Evolutionary conservation across 2,888 invertebrate species (phyloP), one percentile per base, ranked within the genome.

Genomic region (Aradus depressus): DNA sequence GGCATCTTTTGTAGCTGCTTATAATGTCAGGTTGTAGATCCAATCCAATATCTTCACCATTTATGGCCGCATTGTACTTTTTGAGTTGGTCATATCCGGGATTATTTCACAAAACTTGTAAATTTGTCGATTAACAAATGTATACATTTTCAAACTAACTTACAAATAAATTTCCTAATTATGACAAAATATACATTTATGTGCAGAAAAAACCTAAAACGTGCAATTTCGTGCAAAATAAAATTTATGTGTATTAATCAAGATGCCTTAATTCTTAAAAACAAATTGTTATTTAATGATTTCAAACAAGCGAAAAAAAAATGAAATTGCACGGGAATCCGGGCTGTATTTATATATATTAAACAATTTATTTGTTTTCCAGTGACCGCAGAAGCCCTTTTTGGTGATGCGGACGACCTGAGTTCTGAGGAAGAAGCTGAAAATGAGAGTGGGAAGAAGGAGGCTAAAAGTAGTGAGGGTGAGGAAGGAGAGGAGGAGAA

Each of bases 361-460:
- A 10, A 35, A n/a, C 16, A n/a, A 6, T n/a, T 35, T 14, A 35
- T 35, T 14, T n/a, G 19, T 38, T 2, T 43, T 55, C 37, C 45
- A 57, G 70, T 69, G 55, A 61, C 64, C 25, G 86, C 89, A 0
- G 84, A 84, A 58, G 89, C 87, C 6, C 72, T 93, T 23, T 93
- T 93, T 68, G 93, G 93, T 10, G 92, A 92, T 70, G 92, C 91
- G 14, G 84, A 90, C 55, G 92, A 92, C 66, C 92, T 92, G 39
- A 90, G 89, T 65, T 81, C 85, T 5, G 91, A 90, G 59, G 87
- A 88, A 60, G 62, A 61, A 16, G 60, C 18, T 18, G 37, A 12
- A 14, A n/a, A n/a, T n/a, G n/a, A n/a, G n/a, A n/a, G n/a, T n/a
- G 60, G 58, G 59, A 53, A 51, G 51, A 53, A 47, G 50, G 60